Percentiles rank a stretch among this genome's conserved stretches.
These are phyloP conservation scores for Eulithis prunata DNA, from an alignment of 2,888 invertebrate species.

Conservation along the genomic window DNA sequence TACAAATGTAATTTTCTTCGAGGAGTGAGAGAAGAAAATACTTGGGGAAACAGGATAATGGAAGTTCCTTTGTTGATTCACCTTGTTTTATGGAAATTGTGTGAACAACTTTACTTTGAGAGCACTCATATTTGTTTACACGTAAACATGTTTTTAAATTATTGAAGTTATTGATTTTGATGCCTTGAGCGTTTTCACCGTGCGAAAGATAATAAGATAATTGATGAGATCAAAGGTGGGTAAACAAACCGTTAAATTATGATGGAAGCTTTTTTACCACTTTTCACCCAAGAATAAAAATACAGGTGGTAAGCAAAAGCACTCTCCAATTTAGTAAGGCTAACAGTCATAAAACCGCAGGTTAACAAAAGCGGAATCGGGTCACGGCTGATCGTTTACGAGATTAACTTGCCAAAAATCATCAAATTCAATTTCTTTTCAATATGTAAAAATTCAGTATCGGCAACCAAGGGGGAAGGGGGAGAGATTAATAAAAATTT, in stretches of 20 bases:
- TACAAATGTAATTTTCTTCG: conserved; percentile 58
- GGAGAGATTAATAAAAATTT: conserved; percentile 79
- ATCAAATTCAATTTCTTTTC: conserved; percentile 69
- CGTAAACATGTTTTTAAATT: conserved; percentile 14
- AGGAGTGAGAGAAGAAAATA: conserved; percentile 55
- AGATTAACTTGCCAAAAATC: conserved; percentile 46
- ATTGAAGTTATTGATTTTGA: conserved; percentile 9
- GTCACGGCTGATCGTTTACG: conserved; percentile 41
- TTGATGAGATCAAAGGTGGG: background rate
- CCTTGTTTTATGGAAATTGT: conserved; percentile 58
- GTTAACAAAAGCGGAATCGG: conserved; percentile 39
- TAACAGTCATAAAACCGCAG: conserved; percentile 40
- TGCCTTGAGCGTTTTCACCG: background rate
- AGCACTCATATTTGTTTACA: conserved; percentile 39
- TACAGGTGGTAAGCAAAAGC: conserved; percentile 26
- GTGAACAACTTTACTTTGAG: conserved; percentile 45
- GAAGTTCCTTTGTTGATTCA: conserved; percentile 55
- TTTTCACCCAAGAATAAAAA: conserved; percentile 22
- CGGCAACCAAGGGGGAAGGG: conserved; percentile 62
- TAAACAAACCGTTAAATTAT: conserved; percentile 2
- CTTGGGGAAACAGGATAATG: conserved; percentile 62
- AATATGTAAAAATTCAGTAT: conserved; percentile 68
- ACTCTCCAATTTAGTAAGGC: conserved; percentile 35
- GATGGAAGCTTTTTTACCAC: background rate
- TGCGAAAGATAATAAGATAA: conserved; percentile 1